Evolutionary conservation across 2,113 vertebrate genomes (phyloP), one percentile per base, ranked within the genome.

Genomic region (Formicarius rufipectus): DNA sequence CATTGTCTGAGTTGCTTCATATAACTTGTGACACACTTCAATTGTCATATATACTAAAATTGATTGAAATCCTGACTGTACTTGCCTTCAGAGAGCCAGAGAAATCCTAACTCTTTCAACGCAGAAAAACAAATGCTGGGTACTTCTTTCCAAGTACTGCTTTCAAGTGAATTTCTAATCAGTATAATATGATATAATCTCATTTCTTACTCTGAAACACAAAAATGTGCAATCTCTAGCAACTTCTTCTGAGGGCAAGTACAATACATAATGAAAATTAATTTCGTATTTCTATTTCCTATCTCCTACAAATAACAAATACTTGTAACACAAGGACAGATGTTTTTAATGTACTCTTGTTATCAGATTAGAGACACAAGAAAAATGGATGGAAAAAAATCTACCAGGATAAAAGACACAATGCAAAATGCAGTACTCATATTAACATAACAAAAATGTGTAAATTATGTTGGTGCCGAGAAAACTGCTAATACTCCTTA

Each of bases 121-220:
- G 17, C n/a, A 92, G 67, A 86, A 93, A 96, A 93, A 56, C 40
- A 94, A 93, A 67, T 13, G 24, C 55, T 68, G 17, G 8, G 6
- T 55, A 9, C 4, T 6, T 8, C 45, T 28, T 75, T 68, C 35
- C 73, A 91, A 89, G 91, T 18, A 4, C 84, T 44, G 52, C 50
- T 85, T 95, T 95, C 93, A 78, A 73, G 72, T 73, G 94, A 93
- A 97, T 97, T 94, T 92, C 89, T 96, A 97, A 97, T 97, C 93
- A 96, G 30, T 4, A 6, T 85, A 91, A 89, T 66, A 75, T 44
- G 95, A 97, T 96, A 91, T 71, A 94, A 97, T 97, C 95, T 97
- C 89, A 88, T 87, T 97, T 94, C 59, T 92, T 86, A 76, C 49
- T 91, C 67, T 73, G 60, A 93, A 92, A 59, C 71, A 87, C 87